Evolutionary conservation across 2,888 invertebrate species (phyloP), one percentile per base, ranked within the genome.

Genomic region (Volucella bombylans): DNA sequence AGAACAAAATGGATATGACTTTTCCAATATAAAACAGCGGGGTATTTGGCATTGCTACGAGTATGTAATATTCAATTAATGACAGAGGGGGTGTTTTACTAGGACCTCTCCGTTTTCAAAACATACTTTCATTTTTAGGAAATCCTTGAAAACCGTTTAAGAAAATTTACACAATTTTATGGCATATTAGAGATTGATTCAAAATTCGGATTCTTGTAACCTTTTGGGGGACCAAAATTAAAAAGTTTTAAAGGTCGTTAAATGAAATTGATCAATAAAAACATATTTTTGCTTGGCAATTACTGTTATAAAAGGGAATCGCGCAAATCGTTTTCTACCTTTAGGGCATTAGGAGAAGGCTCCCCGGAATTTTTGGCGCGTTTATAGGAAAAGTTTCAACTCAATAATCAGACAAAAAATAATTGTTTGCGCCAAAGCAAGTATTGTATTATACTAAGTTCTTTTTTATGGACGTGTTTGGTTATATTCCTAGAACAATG

Each of bases 251-350:
- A 41, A 39, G 39, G 4, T n/a, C 39, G n/a, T 57, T 6, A 57
- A 57, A 41, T 41, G 10, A 39, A 31, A n/a, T 38, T 38, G 38
- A 1, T 12, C n/a, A 54, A 54, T 54, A 54, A 54, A 54, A 54
- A 54, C 4, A 6, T 57, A 39, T 39, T 57, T 57, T 55, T 55
- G 15, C 39, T 39, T 39, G 55, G 14, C 31, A 55, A 39, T 14
- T 55, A 39, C n/a, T 57, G 57, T 14, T 11, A 23, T 23, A 4
- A 39, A 57, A 39, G 38, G 15, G n/a, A 55, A 38, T 55, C n/a
- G 31, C 2, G 18, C 18, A 23, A 23, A 23, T 2, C 2, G 18
- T 23, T 23, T 23, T 23, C 18, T 23, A 3, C 4, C 14, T n/a
- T 54, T 54, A 38, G 6, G 0, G 8, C 12, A 4, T 4, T 11